Evolutionary conservation across 2,113 vertebrate genomes (phyloP).

Genomic region (Salminus brasiliensis): DNA sequence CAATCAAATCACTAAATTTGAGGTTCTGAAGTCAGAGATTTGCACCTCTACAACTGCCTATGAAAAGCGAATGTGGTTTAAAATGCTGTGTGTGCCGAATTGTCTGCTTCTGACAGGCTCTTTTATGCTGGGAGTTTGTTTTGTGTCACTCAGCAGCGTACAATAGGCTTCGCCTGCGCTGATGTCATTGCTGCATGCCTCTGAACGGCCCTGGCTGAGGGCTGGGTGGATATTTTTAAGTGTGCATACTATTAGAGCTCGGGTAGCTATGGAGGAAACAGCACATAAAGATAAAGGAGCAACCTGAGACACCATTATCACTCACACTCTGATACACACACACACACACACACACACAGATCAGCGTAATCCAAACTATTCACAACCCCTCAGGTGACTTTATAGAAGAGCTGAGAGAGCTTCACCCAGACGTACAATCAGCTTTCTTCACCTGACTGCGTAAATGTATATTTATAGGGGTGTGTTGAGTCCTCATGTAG

Average conservation of each 20-base stretch:
- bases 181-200: constrained; percentile 77
- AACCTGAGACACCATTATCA: background rate
- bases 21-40: no score
- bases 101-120: no score
- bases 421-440: background rate
- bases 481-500: no score
- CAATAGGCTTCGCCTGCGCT: constrained; percentile 78
- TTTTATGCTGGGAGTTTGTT: constrained; percentile 78
- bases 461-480: background rate
- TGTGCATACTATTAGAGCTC: constrained; percentile 28
- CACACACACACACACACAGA: constrained; percentile 47
- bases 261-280: constrained; percentile 12
- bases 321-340: constrained; percentile 18
- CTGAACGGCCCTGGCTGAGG: constrained; percentile 25
- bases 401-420: background rate
- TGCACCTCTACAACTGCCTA: no score
- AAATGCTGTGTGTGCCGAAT: no score
- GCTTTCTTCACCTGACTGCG: background rate
- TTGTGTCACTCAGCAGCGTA: constrained; percentile 72
- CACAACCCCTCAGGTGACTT: background rate
- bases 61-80: no score
- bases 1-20: no score
- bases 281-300: background rate
- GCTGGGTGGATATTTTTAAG: constrained; percentile 8
- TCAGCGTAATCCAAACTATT: background rate